Evolutionary conservation across 2,888 invertebrate genomes (phyloP), one percentile per base, ranked within the genome.

Genomic region (Crocallis elinguaria): DNA sequence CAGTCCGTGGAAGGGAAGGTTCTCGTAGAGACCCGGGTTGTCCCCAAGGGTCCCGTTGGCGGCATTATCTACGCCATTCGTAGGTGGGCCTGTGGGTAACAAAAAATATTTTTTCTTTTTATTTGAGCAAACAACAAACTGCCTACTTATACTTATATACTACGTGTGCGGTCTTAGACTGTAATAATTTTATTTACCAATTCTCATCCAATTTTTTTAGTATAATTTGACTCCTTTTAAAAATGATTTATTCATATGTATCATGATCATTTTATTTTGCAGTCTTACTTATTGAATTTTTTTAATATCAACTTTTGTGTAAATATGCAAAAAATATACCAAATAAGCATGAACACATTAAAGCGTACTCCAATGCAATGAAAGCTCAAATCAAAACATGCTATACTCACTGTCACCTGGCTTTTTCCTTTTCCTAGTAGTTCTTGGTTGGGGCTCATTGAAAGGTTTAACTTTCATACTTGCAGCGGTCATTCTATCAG

Each of bases 1-100:
- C 79, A 98, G 94, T 74, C 97, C 97, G 87, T 98, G 98, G 94
- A 98, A 98, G 80, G 98, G 98, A 78, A 98, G 94, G 92, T 98
- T 98, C 92, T 98, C 98, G 93, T 98, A 98, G 82, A 96, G 95
- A 84, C 96, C 96, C 71, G 96, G 96, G 85, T 95, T 95, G 86
- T 96, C 96, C 90, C 94, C 93, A 36, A 88, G 71, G 71, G 76
- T 92, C 93, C 95, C 94, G 94, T 94, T 93, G 61, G 85, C 79
- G 57, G 86, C 84, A 88, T 85, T 90, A 91, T 90, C 91, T 93
- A 88, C 82, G 86, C 91, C 91, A 90, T 90, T 91, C 82, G 88
- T 79, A 88, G 90, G 87, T 84, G 91, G 91, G 86, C 91, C 91
- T 91, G 85, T 1, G 53, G 44, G 11, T 32, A 42, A 38, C 6